Conservation (phyloP, 2,797 vertebrate genomes). For the Acanthis flammea region DNA sequence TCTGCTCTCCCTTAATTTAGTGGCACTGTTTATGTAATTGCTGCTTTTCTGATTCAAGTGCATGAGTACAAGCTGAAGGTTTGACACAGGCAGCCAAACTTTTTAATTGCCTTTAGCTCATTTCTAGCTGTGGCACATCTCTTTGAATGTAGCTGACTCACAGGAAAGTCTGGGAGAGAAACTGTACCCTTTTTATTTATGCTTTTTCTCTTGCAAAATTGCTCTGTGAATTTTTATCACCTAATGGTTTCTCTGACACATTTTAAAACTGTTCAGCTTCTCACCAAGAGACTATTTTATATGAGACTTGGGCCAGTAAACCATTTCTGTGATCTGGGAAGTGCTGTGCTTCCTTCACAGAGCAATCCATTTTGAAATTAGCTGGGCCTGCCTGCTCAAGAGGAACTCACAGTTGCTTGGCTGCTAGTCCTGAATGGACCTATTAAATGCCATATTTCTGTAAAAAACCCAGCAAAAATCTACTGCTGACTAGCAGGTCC, state of each 20-base stretch:
- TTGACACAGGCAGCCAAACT: neutral
- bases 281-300: constrained; percentile 23
- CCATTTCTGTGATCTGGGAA: constrained; percentile 3
- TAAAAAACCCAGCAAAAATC: neutral
- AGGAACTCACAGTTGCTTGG: neutral
- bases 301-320: neutral
- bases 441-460: neutral
- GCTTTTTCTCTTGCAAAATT: constrained; percentile 25
- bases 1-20: neutral
- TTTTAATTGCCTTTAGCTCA: constrained; percentile 10
- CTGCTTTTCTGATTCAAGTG: constrained; percentile 7
- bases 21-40: neutral
- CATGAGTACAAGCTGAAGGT: neutral
- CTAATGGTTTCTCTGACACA: constrained; percentile 33
- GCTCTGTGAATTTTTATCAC: constrained; percentile 27
- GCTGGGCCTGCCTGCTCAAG: neutral
- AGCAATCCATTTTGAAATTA: constrained; percentile 35
- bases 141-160: neutral
- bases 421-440: neutral
- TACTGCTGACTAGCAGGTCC: constrained; percentile 19
- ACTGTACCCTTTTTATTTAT: neutral
- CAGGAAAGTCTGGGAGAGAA: neutral
- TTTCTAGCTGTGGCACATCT: neutral
- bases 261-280: constrained; percentile 31
- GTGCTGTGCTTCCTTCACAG: neutral